Percentiles rank a stretch among this genome's conserved stretches.
Evolutionary conservation across 30 jellyfish, hydroid and myxozoan species (phyloP).

Genomic region (Hydractinia echinata): DNA sequence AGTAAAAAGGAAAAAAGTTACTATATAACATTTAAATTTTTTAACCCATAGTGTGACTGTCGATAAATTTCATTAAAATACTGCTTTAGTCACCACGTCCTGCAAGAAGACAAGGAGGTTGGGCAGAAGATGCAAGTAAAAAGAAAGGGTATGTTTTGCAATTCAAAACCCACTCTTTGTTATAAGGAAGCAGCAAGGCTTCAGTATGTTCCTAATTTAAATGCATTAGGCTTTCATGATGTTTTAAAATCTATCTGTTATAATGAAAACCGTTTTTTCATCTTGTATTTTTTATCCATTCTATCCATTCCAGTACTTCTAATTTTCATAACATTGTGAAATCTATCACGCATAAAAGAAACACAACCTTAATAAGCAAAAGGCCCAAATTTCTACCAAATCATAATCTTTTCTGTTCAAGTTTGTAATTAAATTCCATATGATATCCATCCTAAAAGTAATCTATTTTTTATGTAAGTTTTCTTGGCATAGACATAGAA

Average conservation of each 20-base stretch:
- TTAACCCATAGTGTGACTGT: too few species aligned
- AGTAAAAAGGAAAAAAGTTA: too few species aligned
- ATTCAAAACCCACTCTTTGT: neutral
- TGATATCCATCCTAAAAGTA: too few species aligned
- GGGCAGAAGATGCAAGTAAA: constrained; percentile 77
- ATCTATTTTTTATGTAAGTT: too few species aligned
- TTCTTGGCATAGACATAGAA: too few species aligned
- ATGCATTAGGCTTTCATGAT: too few species aligned
- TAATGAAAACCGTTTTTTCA: neutral
- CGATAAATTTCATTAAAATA: too few species aligned
- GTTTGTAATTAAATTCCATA: too few species aligned
- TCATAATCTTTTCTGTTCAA: too few species aligned
- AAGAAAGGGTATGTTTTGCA: constrained; percentile 51
- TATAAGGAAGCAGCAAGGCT: neutral
- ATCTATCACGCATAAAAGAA: too few species aligned
- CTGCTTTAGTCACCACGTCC: constrained; percentile 69
- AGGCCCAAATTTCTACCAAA: too few species aligned
- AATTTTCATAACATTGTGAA: neutral
- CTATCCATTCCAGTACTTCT: neutral
- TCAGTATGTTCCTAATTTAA: neutral
- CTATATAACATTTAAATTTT: neutral
- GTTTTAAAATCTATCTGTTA: neutral
- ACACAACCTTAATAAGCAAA: too few species aligned
- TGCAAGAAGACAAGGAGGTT: constrained; percentile 89
- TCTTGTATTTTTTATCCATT: neutral